These are phyloP conservation scores for Amazona vittata DNA, from an alignment of 2,113 vertebrate species.

Conservation along the genomic window DNA sequence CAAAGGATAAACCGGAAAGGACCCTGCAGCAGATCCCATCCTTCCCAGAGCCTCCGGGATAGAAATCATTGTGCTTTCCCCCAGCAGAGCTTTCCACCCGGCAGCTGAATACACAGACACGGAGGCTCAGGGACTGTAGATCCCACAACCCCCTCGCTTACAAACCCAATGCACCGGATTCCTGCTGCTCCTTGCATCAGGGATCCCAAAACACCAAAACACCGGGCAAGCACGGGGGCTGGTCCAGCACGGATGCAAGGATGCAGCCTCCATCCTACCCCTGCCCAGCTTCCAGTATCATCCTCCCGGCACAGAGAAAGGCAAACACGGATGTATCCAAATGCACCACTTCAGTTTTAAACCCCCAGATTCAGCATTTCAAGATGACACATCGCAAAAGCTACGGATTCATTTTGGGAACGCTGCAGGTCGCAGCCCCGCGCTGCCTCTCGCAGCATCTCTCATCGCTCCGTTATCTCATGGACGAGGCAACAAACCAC, in stretches of 20 bases:
- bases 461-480: fast-evolving
- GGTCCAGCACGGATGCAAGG: fast-evolving
- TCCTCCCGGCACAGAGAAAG: fast-evolving
- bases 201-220: neutral
- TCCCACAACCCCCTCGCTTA: neutral
- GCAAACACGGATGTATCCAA: fast-evolving
- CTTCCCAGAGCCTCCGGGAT: fast-evolving
- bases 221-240: fast-evolving
- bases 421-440: fast-evolving
- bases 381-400: fast-evolving
- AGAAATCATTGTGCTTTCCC: neutral
- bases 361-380: fast-evolving
- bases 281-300: fast-evolving
- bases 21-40: neutral
- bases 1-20: neutral
- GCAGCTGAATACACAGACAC: fast-evolving
- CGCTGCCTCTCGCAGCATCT: neutral
- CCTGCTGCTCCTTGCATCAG: fast-evolving
- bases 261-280: neutral
- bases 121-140: neutral
- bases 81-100: neutral
- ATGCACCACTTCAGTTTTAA: fast-evolving
- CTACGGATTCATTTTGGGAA: neutral
- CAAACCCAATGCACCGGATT: fast-evolving
- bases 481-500: neutral